Percentiles rank a stretch among this genome's conserved stretches.
Conservation (phyloP, 2,888 invertebrate genomes). For the Aplocera efformata region DNA sequence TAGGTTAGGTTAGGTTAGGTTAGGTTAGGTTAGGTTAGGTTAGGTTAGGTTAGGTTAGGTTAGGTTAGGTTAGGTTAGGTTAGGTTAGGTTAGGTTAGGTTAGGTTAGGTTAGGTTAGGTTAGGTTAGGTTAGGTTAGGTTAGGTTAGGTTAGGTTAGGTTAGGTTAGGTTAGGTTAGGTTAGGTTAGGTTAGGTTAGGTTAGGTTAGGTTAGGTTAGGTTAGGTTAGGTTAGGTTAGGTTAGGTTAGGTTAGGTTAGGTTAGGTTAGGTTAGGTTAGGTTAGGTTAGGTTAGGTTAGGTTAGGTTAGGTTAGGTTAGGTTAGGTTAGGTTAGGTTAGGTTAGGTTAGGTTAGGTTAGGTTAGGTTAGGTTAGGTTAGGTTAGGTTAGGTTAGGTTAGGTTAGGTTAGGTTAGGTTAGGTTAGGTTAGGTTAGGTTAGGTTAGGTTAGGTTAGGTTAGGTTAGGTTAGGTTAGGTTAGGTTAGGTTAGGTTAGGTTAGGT, state of each 20-base stretch:
- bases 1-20: constrained; percentile 18
- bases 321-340: constrained; percentile 25
- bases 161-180: constrained; percentile 20
- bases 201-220: constrained; percentile 27
- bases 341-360: constrained; percentile 25
- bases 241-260: constrained; percentile 24
- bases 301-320: constrained; percentile 18
- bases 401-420: constrained; percentile 24
- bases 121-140: constrained; percentile 23
- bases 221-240: constrained; percentile 22
- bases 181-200: constrained; percentile 26
- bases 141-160: constrained; percentile 19
- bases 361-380: constrained; percentile 24
- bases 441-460: constrained; percentile 19
- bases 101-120: constrained; percentile 24
- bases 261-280: constrained; percentile 24
- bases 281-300: constrained; percentile 19
- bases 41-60: constrained; percentile 25
- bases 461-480: constrained; percentile 20
- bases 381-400: constrained; percentile 24
- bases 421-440: constrained; percentile 23
- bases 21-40: constrained; percentile 25
- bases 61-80: constrained; percentile 24
- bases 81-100: constrained; percentile 24
- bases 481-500: constrained; percentile 26